A percentile compares a stretch with the other conserved stretches of the same genome.
phyloP scores from a whole-genome alignment of 2,888 invertebrate genomes.

The Romanomermis culicivorax region DNA sequence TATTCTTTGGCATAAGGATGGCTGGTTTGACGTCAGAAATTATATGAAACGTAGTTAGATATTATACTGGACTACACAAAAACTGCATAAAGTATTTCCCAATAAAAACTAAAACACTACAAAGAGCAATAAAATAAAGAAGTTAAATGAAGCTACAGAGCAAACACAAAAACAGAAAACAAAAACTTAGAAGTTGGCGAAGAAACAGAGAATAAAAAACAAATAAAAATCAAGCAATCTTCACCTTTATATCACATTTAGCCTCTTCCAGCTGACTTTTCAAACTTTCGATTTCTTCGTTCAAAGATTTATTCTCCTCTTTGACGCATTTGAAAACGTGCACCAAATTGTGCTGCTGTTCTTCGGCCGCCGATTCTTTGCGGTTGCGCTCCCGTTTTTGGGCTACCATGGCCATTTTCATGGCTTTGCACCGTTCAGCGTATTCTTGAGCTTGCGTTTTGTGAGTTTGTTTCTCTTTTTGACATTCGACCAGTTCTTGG shows the following conservation, averaged over 20 bases:
- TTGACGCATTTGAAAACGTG: conserved; percentile 31
- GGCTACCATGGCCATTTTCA: conserved; percentile 18
- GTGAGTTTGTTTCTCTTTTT: conserved; percentile 55
- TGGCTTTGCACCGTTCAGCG: conserved; percentile 35
- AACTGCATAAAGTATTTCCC: no score
- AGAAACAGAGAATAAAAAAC: no score
- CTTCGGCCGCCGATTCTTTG: background rate
- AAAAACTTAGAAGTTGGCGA: no score
- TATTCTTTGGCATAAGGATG: no score
- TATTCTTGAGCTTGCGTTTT: conserved; percentile 39
- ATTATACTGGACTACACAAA: no score
- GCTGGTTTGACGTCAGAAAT: no score
- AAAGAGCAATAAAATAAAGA: no score
- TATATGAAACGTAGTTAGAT: no score
- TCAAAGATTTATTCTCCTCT: conserved; percentile 38
- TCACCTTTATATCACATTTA: conserved; percentile 33
- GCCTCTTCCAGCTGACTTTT: conserved; percentile 43
- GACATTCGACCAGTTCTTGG: conserved; percentile 52
- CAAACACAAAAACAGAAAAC: no score
- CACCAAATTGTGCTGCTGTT: conserved; percentile 21
- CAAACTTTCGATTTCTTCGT: conserved; percentile 45
- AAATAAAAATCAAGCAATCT: no score
- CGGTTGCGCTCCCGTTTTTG: background rate
- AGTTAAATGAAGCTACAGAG: no score
- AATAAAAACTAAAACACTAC: no score